A percentile compares a stretch with the other conserved stretches of the same genome.
These are phyloP conservation scores for Aphrophora alni DNA, from an alignment of 2,888 invertebrate genomes.

Conservation along the genomic window DNA sequence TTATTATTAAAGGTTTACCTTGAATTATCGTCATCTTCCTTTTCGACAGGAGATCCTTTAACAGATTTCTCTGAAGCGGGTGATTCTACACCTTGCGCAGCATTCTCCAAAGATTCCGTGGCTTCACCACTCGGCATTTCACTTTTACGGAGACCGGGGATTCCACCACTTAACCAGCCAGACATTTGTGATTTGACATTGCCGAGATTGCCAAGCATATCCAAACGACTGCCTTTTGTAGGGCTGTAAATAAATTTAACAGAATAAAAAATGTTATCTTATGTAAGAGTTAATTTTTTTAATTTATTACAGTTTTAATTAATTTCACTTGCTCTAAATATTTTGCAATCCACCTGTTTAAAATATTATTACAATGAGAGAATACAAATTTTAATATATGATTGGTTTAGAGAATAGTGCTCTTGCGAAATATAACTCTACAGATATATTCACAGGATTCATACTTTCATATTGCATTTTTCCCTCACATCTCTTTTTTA, in stretches of 20 bases:
- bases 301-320: no score
- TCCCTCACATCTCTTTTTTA: no score
- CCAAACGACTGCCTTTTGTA: conserved; percentile 74
- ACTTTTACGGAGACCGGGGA: conserved; percentile 76
- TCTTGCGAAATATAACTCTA: no score
- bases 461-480: no score
- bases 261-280: conserved; percentile 18
- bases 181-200: conserved; percentile 81
- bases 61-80: conserved; percentile 59
- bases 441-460: no score
- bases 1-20: conserved; percentile 62
- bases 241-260: conserved; percentile 62
- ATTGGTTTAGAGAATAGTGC: no score
- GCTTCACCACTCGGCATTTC: conserved; percentile 52
- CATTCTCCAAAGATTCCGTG: conserved; percentile 51
- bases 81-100: conserved; percentile 56
- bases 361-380: no score
- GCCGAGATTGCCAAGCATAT: conserved; percentile 69
- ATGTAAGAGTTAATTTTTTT: no score
- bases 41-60: conserved; percentile 58
- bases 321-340: no score
- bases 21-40: conserved; percentile 88
- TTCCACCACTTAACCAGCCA: conserved; percentile 82
- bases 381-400: no score
- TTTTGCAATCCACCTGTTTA: no score